Evolutionary conservation across 2,888 invertebrate species (phyloP).

Genomic region (Operophtera brumata): DNA sequence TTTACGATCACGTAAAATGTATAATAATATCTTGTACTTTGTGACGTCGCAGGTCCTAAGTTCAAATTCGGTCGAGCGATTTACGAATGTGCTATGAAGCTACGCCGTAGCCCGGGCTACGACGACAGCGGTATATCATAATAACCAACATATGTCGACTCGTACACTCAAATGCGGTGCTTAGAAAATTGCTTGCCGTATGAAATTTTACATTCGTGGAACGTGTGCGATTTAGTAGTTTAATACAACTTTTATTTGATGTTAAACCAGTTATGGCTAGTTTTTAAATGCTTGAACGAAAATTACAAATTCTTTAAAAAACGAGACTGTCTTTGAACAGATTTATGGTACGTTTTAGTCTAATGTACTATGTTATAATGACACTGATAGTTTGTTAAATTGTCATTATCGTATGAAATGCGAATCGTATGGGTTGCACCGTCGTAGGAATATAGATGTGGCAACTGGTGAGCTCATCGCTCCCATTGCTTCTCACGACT

Average conservation of each 20-base stretch:
- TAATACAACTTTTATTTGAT: constrained; percentile 14
- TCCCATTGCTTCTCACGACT: too few species aligned
- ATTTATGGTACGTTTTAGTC: too few species aligned
- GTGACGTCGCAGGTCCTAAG: constrained; percentile 3
- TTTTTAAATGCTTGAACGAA: neutral
- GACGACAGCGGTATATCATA: constrained; percentile 22
- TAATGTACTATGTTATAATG: too few species aligned
- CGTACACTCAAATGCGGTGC: constrained; percentile 23
- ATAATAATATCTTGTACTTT: constrained; percentile 6
- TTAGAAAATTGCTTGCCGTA: constrained; percentile 23
- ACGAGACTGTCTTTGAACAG: too few species aligned
- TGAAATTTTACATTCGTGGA: constrained; percentile 22
- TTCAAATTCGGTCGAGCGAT: constrained; percentile 21
- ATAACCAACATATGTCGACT: constrained; percentile 31
- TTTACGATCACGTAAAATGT: constrained; percentile 26
- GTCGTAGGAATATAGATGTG: too few species aligned
- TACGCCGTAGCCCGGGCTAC: constrained; percentile 17
- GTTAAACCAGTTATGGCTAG: neutral
- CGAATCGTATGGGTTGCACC: too few species aligned
- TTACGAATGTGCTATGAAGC: constrained; percentile 23
- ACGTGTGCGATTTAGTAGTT: constrained; percentile 18
- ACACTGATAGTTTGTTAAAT: too few species aligned
- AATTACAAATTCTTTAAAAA: neutral
- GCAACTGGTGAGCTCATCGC: too few species aligned
- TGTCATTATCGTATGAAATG: too few species aligned